A percentile compares a stretch with the other conserved stretches of the same genome.
These are phyloP conservation scores for Mythimna vitellina DNA, from an alignment of 2,888 invertebrate genomes.

Conservation along the genomic window DNA sequence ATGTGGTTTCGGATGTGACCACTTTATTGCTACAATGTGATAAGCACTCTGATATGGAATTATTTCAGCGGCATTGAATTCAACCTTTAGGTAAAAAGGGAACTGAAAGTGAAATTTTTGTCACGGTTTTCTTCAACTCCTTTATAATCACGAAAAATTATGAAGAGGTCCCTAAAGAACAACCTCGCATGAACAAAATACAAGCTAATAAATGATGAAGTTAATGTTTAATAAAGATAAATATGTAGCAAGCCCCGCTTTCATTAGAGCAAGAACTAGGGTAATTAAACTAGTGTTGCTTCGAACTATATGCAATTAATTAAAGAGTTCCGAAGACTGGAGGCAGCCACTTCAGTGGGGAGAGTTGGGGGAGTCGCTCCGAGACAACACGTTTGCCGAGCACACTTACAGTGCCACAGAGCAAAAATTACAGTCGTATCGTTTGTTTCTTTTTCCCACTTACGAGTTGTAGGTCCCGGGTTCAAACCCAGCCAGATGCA, in stretches of 20 bases:
- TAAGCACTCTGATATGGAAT: conserved; percentile 55
- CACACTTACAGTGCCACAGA: conserved; percentile 16
- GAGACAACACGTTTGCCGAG: conserved; percentile 33
- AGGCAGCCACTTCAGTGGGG: conserved; percentile 32
- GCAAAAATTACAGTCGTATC: conserved; percentile 2
- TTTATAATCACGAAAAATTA: not conserved
- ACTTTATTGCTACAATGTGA: conserved; percentile 60
- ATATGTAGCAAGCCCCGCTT: conserved; percentile 28
- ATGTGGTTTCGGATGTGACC: conserved; percentile 63
- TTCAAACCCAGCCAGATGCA: no score
- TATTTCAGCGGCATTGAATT: conserved; percentile 32
- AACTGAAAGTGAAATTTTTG: not conserved
- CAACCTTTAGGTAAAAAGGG: not conserved
- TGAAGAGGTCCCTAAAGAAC: not conserved
- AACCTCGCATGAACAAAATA: conserved; percentile 3
- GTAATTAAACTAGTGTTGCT: conserved; percentile 43
- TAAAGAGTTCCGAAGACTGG: conserved; percentile 48
- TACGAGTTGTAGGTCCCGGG: no score
- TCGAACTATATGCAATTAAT: conserved; percentile 52
- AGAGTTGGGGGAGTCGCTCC: conserved; percentile 9
- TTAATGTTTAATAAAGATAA: conserved; percentile 25
- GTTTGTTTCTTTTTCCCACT: no score
- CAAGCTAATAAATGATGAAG: conserved; percentile 29
- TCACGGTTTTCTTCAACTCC: not conserved
- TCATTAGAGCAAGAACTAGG: conserved; percentile 34